Conservation (phyloP, 2,113 vertebrate genomes). For the Phrynosoma blainvillii region DNA sequence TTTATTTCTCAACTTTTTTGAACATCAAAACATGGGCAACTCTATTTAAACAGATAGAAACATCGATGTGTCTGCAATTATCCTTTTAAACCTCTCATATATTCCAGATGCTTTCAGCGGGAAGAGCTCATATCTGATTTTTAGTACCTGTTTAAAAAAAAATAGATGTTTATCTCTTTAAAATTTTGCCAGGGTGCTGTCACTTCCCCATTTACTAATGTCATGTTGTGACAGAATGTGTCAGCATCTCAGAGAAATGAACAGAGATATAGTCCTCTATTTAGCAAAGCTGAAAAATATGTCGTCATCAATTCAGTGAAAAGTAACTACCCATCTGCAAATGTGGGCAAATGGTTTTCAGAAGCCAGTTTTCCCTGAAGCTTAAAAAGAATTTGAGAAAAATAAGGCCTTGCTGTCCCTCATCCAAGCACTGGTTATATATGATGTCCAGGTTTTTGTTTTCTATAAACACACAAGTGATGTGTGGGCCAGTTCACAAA, state of each 20-base stretch:
- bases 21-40: constrained; percentile 35
- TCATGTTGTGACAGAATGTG: constrained; percentile 85
- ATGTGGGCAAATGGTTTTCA: constrained; percentile 72
- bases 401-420: not conserved
- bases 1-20: constrained; percentile 30
- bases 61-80: constrained; percentile 59
- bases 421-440: not conserved
- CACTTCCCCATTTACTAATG: constrained; percentile 81
- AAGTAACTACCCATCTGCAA: constrained; percentile 76
- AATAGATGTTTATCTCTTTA: constrained; percentile 86
- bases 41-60: constrained; percentile 26
- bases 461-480: not conserved
- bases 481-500: not conserved
- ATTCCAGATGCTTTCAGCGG: constrained; percentile 70
- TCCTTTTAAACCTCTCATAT: constrained; percentile 54
- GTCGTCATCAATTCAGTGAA: constrained; percentile 81
- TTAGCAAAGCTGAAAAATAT: constrained; percentile 84
- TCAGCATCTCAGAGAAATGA: constrained; percentile 81
- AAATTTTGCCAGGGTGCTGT: constrained; percentile 83
- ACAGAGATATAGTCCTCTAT: constrained; percentile 83
- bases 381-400: constrained; percentile 56
- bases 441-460: not conserved
- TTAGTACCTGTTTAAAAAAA: constrained; percentile 82
- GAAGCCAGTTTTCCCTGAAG: constrained; percentile 66
- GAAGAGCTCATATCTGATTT: constrained; percentile 69